These are phyloP conservation scores for Ictalurus furcatus DNA, from an alignment of 2,113 vertebrate genomes.

Conservation along the genomic window DNA sequence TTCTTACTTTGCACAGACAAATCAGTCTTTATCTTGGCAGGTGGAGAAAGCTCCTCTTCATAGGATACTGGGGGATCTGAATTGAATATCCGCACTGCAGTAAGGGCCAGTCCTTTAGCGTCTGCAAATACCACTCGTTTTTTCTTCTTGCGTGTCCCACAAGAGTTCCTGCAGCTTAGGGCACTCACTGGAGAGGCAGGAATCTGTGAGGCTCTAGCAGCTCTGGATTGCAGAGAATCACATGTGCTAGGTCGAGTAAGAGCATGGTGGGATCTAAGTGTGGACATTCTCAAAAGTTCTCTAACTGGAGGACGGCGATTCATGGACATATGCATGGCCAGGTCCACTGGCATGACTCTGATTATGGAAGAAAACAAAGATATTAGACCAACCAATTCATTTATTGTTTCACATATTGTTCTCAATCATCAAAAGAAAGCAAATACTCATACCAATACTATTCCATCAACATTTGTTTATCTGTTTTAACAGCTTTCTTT, in stretches of 20 bases:
- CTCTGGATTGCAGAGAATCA: rapidly evolving
- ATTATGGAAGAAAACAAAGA: conserved; percentile 11
- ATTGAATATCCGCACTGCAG: conserved; percentile 66
- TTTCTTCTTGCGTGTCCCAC: conserved; percentile 60
- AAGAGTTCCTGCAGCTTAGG: not conserved
- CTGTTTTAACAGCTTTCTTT: not conserved
- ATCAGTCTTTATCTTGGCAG: not conserved
- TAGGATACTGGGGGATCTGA: conserved; percentile 51
- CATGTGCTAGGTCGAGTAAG: not conserved
- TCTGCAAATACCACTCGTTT: conserved; percentile 79
- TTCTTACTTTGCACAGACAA: not conserved
- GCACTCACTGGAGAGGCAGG: conserved; percentile 44
- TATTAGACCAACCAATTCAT: not conserved
- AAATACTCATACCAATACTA: no score
- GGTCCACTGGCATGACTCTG: conserved; percentile 69
- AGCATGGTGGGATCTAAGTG: conserved; percentile 16
- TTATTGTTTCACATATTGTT: not conserved
- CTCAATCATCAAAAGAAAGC: not conserved
- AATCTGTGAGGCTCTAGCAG: not conserved
- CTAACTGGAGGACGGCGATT: not conserved
- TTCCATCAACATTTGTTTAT: no score
- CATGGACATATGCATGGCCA: conserved; percentile 61
- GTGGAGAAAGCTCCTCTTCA: not conserved
- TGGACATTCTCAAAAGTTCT: conserved; percentile 6
- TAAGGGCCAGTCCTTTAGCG: conserved; percentile 71